These are phyloP conservation scores for Coturnix japonica DNA, from an alignment of 2,113 vertebrate genomes.

Conservation along the genomic window DNA sequence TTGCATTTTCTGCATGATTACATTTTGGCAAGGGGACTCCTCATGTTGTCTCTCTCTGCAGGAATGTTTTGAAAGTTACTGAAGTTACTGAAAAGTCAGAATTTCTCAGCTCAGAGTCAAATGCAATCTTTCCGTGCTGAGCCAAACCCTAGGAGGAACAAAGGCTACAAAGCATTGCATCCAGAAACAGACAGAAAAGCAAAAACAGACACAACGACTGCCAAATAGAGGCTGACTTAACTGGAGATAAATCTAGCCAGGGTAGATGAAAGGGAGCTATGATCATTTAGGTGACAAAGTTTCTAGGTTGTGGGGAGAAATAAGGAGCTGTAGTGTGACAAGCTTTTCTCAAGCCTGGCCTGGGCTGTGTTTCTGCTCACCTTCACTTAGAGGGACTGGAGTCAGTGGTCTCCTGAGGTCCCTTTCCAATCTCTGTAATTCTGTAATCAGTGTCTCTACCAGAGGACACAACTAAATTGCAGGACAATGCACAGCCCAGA, in stretches of 20 bases:
- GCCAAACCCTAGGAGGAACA: not conserved
- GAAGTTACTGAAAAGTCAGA: conserved; percentile 67
- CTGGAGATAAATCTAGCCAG: not conserved
- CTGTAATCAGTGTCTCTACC: not conserved
- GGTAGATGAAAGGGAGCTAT: not conserved
- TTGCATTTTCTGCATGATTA: conserved; percentile 81
- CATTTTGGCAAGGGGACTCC: conserved; percentile 72
- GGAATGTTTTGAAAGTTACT: conserved; percentile 71
- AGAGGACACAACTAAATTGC: fast-evolving
- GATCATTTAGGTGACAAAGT: fast-evolving
- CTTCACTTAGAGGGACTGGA: too few relatives aligned
- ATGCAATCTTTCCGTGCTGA: not conserved
- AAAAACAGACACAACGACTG: not conserved
- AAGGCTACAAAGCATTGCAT: not conserved
- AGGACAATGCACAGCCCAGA: not conserved
- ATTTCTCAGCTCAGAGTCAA: conserved; percentile 61
- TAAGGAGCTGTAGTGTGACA: fast-evolving
- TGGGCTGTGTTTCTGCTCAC: not conserved
- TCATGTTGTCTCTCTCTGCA: conserved; percentile 59
- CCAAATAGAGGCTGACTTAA: not conserved
- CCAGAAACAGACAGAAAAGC: not conserved
- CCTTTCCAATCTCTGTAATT: too few relatives aligned
- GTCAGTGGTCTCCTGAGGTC: too few relatives aligned
- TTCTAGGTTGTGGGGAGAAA: not conserved
- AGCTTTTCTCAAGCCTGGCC: not conserved